phyloP scores from a whole-genome alignment of 2,888 invertebrate species.

The Conops quadrifasciatus region DNA sequence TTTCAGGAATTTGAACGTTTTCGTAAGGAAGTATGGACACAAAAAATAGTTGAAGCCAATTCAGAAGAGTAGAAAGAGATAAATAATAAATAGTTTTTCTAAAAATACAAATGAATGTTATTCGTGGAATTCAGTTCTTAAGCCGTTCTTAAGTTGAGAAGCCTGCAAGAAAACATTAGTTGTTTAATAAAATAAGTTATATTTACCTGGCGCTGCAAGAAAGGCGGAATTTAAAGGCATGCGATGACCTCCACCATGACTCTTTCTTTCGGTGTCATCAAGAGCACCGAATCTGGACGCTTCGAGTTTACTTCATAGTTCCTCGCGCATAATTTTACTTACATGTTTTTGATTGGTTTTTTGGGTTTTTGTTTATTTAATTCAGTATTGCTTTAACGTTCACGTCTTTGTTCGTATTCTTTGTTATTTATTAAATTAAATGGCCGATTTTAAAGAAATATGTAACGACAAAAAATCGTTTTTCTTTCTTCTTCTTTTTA shows the following conservation, averaged over 20 bases:
- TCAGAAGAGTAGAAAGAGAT: slow-evolving; percentile 20
- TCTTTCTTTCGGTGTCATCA: too few species aligned
- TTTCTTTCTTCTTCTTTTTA: too few species aligned
- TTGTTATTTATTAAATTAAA: slow-evolving; percentile 11
- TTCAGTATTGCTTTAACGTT: not conserved
- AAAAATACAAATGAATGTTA: not conserved
- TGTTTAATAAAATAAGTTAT: slow-evolving; percentile 20
- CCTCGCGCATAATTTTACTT: slow-evolving; percentile 20
- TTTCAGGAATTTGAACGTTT: not conserved
- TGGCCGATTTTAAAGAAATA: not conserved
- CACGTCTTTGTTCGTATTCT: not conserved
- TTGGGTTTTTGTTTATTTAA: slow-evolving; percentile 6
- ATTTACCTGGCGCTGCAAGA: slow-evolving; percentile 35
- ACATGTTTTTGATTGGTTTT: slow-evolving; percentile 10
- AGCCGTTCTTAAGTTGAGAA: not conserved
- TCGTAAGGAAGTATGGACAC: not conserved
- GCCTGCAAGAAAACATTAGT: slow-evolving; percentile 40
- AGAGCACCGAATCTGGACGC: not conserved
- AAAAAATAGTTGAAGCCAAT: slow-evolving; percentile 6
- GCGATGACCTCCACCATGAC: not conserved
- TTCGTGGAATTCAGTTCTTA: not conserved
- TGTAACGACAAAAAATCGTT: not conserved
- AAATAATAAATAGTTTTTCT: slow-evolving; percentile 26
- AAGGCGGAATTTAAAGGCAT: not conserved
- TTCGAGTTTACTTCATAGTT: not conserved